A percentile compares a stretch with the other conserved stretches of the same genome.
phyloP scores from a whole-genome alignment of 92 coral and sea anemone genomes.

The Porites lobata region DNA sequence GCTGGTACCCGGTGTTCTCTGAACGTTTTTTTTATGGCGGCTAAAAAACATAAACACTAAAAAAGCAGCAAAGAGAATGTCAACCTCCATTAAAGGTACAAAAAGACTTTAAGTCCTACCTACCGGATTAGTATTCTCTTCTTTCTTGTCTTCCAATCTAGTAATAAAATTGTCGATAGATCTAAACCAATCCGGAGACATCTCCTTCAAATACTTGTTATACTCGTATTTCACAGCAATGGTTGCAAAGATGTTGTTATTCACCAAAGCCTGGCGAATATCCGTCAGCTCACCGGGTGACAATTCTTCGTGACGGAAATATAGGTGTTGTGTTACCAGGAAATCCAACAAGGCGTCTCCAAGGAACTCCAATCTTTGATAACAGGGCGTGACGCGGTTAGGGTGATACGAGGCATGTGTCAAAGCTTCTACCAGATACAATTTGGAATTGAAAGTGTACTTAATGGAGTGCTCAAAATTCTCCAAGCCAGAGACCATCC shows the following conservation, averaged over 20 bases:
- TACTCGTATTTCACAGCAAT: slow-evolving; percentile 84
- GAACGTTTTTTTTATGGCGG: too few relatives aligned
- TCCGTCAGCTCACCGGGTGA: slow-evolving; percentile 94
- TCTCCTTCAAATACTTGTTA: slow-evolving; percentile 84
- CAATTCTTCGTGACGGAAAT: slow-evolving; percentile 75
- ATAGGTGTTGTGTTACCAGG: slow-evolving; percentile 92
- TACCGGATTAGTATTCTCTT: slow-evolving; percentile 23
- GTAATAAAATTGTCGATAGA: slow-evolving; percentile 81
- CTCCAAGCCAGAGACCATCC: slow-evolving; percentile 66
- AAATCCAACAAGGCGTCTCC: slow-evolving; percentile 97
- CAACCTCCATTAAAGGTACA: too few relatives aligned
- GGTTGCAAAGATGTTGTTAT: slow-evolving; percentile 95
- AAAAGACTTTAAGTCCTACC: background rate
- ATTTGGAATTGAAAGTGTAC: slow-evolving; percentile 77
- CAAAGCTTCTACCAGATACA: slow-evolving; percentile 85
- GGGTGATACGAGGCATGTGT: slow-evolving; percentile 91
- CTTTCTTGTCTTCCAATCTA: slow-evolving; percentile 44
- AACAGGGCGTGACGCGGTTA: slow-evolving; percentile 87
- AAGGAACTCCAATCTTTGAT: slow-evolving; percentile 95
- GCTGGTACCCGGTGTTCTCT: too few relatives aligned
- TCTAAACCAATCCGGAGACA: slow-evolving; percentile 88
- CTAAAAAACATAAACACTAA: too few relatives aligned
- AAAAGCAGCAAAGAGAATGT: background rate
- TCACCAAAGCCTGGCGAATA: slow-evolving; percentile 95
- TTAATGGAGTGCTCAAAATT: slow-evolving; percentile 75